Conservation (phyloP, 2,113 vertebrate genomes). For the Neotragus moschatus region DNA sequence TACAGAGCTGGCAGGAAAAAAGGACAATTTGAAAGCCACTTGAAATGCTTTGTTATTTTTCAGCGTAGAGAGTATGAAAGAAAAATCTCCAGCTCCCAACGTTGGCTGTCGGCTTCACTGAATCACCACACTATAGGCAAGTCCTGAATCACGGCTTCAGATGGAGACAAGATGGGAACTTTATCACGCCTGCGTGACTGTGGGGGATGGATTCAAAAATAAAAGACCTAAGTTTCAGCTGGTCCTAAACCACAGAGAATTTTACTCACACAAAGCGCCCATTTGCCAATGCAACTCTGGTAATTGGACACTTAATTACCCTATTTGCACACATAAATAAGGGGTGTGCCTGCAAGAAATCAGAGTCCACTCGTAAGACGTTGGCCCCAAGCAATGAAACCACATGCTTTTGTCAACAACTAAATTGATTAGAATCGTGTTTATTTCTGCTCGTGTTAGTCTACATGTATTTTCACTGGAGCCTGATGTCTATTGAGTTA, state of each 20-base stretch:
- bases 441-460: conserved; percentile 69
- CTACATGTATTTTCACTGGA: conserved; percentile 71
- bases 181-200: background rate
- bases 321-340: conserved; percentile 70
- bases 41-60: conserved; percentile 33
- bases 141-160: conserved; percentile 1
- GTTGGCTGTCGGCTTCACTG: background rate
- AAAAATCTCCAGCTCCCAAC: background rate
- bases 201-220: conserved; percentile 48
- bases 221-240: conserved; percentile 65
- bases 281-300: conserved; percentile 68
- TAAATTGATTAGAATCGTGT: conserved; percentile 72
- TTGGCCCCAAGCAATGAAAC: conserved; percentile 65
- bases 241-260: conserved; percentile 59
- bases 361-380: conserved; percentile 64
- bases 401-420: conserved; percentile 69
- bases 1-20: background rate
- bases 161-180: background rate
- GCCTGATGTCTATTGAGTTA: conserved; percentile 64
- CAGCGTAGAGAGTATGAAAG: background rate
- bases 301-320: conserved; percentile 74
- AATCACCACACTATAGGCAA: background rate
- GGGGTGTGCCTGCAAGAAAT: conserved; percentile 62
- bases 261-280: conserved; percentile 67
- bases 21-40: background rate